phyloP scores from a whole-genome alignment of 2,888 invertebrate genomes.

The Holacanthella duospinosa region DNA sequence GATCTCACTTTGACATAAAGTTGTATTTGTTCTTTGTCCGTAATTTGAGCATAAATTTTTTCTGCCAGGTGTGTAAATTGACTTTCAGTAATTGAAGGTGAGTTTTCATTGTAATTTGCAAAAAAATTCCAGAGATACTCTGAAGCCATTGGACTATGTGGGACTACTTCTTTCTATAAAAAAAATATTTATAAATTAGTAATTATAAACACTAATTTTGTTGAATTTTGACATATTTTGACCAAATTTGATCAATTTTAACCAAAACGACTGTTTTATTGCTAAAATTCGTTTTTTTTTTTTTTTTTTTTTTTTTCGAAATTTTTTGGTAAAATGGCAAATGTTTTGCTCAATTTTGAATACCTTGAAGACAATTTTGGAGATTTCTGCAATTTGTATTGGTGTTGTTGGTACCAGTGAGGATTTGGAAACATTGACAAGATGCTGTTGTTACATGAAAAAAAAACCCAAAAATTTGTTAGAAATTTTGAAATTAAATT shows the following conservation, averaged over 20 bases:
- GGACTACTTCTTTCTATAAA: constrained; percentile 61
- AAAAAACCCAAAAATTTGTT: too few species aligned
- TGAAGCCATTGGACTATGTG: constrained; percentile 62
- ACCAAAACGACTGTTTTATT: too few species aligned
- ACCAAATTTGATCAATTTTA: too few species aligned
- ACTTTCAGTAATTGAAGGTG: constrained; percentile 44
- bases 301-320: too few species aligned
- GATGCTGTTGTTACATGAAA: too few species aligned
- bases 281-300: too few species aligned
- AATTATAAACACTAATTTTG: too few species aligned
- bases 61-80: constrained; percentile 66
- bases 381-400: not conserved
- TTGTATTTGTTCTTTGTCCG: constrained; percentile 40
- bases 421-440: not conserved
- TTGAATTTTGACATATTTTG: too few species aligned
- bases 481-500: too few species aligned
- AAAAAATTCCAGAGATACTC: constrained; percentile 29
- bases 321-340: too few species aligned
- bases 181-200: constrained; percentile 15
- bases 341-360: too few species aligned
- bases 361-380: not conserved
- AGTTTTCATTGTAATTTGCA: constrained; percentile 37
- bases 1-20: constrained; percentile 43
- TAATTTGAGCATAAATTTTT: constrained; percentile 46
- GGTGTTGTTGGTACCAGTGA: not conserved